Evolutionary conservation across 2,797 vertebrate genomes (phyloP).

Genomic region (Chelon auratus): DNA sequence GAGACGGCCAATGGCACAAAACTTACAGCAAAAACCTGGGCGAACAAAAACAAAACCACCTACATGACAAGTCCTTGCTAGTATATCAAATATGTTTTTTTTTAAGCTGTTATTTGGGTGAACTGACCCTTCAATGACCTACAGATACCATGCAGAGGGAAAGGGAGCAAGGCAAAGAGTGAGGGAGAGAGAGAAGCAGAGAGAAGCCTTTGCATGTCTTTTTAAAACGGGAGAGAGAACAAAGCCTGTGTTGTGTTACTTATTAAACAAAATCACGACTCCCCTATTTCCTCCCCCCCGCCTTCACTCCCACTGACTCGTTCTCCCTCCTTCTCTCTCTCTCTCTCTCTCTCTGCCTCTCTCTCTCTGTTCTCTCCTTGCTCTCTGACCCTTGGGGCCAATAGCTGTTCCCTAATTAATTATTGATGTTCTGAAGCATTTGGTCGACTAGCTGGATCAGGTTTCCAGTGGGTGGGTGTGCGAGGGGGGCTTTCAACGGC

Average conservation of each 20-base stretch:
- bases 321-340: conserved; percentile 52
- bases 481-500: conserved; percentile 68
- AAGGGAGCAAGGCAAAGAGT: conserved; percentile 2
- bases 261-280: conserved; percentile 84
- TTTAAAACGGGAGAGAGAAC: conserved; percentile 71
- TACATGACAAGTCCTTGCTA: neutral
- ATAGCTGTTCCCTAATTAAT: conserved; percentile 91
- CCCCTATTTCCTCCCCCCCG: conserved; percentile 48
- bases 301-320: conserved; percentile 8
- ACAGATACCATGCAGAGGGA: neutral
- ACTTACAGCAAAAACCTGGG: neutral
- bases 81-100: neutral
- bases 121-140: conserved; percentile 11
- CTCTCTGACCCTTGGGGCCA: conserved; percentile 86
- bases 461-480: conserved; percentile 76
- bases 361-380: conserved; percentile 67
- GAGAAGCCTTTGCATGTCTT: conserved; percentile 44
- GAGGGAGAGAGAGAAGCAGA: neutral
- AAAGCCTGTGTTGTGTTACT: conserved; percentile 79
- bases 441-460: conserved; percentile 81
- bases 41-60: neutral
- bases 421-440: conserved; percentile 90
- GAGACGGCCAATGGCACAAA: too few relatives aligned
- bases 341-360: conserved; percentile 23
- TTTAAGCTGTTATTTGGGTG: neutral